Conservation (phyloP, 2,113 vertebrate species). For the Chloropsis cyanopogon region DNA sequence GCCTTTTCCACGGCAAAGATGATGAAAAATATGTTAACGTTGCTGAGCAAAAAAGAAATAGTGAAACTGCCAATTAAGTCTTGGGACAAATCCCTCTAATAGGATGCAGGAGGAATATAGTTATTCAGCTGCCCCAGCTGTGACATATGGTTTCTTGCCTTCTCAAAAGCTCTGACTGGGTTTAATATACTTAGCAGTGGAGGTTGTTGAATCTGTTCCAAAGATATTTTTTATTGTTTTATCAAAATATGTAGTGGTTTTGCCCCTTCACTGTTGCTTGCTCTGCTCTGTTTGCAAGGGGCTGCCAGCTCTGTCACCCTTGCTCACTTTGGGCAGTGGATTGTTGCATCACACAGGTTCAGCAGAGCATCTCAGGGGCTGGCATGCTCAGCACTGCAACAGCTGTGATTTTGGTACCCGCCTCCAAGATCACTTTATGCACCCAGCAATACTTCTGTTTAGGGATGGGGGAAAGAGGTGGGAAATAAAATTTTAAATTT, state of each 20-base stretch:
- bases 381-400: background rate
- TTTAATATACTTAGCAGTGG: background rate
- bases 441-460: background rate
- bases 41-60: background rate
- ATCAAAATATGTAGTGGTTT: background rate
- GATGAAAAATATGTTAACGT: background rate
- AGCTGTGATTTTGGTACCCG: background rate
- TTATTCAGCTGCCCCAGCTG: background rate
- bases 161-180: background rate
- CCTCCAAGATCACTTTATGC: background rate
- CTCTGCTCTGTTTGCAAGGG: background rate
- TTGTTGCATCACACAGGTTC: fast-evolving
- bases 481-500: background rate
- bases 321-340: background rate
- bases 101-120: background rate
- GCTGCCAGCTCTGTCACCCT: background rate
- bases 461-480: fast-evolving
- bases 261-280: background rate
- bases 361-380: background rate
- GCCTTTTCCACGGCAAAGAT: background rate
- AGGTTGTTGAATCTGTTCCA: background rate
- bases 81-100: constrained; percentile 9
- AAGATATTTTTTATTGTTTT: background rate
- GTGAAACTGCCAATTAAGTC: background rate
- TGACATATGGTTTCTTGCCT: background rate